Evolutionary conservation across 2,888 invertebrate genomes (phyloP), one percentile per base, ranked within the genome.

Genomic region (Elegia similella): DNA sequence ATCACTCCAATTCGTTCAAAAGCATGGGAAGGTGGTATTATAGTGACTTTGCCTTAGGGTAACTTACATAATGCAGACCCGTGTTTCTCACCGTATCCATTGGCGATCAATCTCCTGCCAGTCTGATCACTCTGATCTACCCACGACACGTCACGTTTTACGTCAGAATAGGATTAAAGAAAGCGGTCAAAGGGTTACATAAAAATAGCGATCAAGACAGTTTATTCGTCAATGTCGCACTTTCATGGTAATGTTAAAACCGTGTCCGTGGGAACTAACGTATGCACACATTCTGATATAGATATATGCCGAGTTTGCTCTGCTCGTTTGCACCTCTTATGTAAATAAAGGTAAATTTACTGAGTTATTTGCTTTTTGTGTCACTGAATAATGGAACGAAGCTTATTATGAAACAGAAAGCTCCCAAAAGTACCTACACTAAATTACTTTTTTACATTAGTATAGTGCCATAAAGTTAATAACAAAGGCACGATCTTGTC

Each of bases 231-330:
- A 48, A 56, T 56, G 56, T 42, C 48, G 10, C 38, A 30, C 42
- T 48, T 56, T 56, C 82, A 69, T 77, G 73, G 66, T 72, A 80
- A 82, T 76, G 78, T 83, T 72, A 68, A 68, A 63, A 67, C 70
- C 68, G 69, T 67, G 78, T 73, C 74, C 88, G 87, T 88, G 89
- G 80, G 89, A 89, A 88, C 72, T 60, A 63, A 69, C 73, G 69
- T 72, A 75, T 75, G 79, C 75, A 80, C 78, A 82, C 76, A 78
- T 17, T 74, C 68, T 65, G 69, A 65, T 66, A 69, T 63, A 61
- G 62, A 70, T 59, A 68, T 63, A 66, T 65, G 73, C 63, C 70
- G 66, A 75, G 83, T 82, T 82, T 80, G 77, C 81, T 73, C 66
- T 73, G 68, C 74, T 76, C 66, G 75, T 88, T 86, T 73, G 76